Base-by-base conservation (phyloP, 2,797 vertebrate species). In the Brachyalestes nurse region DNA sequence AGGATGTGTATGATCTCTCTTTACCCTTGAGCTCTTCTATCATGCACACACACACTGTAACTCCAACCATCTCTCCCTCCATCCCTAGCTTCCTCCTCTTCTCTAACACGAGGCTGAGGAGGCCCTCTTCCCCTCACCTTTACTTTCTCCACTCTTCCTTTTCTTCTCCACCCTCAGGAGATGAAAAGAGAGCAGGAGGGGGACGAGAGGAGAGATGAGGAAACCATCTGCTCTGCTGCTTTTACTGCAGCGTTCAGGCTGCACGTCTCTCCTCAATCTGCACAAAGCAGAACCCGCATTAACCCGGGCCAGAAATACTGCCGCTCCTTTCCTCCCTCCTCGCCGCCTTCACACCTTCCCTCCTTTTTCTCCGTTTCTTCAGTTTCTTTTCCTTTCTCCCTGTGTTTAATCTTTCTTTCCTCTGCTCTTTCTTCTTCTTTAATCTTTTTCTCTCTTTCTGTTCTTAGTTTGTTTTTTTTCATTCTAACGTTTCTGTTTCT, bases 1-100 rank as follows among this genome's bases (percentile, higher is more conserved):
- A 90, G 85, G 88, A 64, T 80, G 65, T 58, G 74, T 60, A 40
- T 40, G 61, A 58, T 77, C 70, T 38, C 12, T 60, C 34, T 78
- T 78, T 82, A 66, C 61, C 80, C 75, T 73, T 82, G 80, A 82
- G 72, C 42, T 53, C 47, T 9, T 1, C 6, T 38, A 53, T 51
- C 60, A 13, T n/a, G 65, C 21, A 58, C 23, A 19, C 23, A 19
- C 9, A n/a, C 34, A 34, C 34, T 34, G 34, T 6, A 51, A 17
- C 28, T 77, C 57, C 64, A 74, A 49, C 34, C 67, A 70, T 79
- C 85, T 86, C 81, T 77, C 21, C 47, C 19, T 19, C n/a, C 19
- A 25, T 25, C 72, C 14, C 51, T 28, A 19, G 19, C 58, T 55
- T 40, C 49, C 60, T 58, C 65, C 67, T 40, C 21, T 53, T n/a